Percentiles rank a stretch among this genome's conserved stretches.
These are phyloP conservation scores for Sapajus apella DNA, from an alignment of 2,113 vertebrate genomes.

Conservation along the genomic window DNA sequence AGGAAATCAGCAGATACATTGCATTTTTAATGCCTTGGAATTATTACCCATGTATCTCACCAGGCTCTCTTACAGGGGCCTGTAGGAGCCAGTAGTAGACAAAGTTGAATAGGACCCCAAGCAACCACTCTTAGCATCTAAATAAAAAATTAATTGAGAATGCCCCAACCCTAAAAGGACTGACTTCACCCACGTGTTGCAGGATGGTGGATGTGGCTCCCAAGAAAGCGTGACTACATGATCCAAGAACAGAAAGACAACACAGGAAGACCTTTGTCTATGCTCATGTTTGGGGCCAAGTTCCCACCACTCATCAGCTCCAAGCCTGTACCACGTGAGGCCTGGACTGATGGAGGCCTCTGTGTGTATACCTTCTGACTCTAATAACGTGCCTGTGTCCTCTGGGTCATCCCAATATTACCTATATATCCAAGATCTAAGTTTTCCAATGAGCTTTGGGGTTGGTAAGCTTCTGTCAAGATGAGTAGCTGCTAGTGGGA, in stretches of 20 bases:
- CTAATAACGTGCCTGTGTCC: rapidly evolving
- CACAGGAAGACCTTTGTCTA: too few relatives aligned
- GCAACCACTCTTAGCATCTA: neutral
- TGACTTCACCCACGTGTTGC: neutral
- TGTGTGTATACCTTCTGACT: rapidly evolving
- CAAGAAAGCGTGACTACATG: neutral
- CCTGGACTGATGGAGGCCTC: too few relatives aligned
- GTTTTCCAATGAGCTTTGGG: neutral
- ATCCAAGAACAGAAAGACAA: neutral
- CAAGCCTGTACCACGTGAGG: neutral
- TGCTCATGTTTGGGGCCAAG: too few relatives aligned
- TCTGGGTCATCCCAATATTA: neutral
- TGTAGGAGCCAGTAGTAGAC: neutral
- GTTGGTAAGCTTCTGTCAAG: neutral
- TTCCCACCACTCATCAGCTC: rapidly evolving
- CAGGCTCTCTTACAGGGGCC: neutral
- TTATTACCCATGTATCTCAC: neutral
- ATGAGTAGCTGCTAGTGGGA: rapidly evolving
- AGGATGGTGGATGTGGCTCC: neutral
- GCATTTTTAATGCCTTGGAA: too few relatives aligned
- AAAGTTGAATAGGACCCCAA: neutral
- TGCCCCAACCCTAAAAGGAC: neutral
- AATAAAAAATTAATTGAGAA: neutral
- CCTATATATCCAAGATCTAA: rapidly evolving
- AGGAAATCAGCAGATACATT: neutral